Evolutionary conservation across 2,797 vertebrate species (phyloP), one percentile per base, ranked within the genome.

Genomic region (Antrozous pallidus): DNA sequence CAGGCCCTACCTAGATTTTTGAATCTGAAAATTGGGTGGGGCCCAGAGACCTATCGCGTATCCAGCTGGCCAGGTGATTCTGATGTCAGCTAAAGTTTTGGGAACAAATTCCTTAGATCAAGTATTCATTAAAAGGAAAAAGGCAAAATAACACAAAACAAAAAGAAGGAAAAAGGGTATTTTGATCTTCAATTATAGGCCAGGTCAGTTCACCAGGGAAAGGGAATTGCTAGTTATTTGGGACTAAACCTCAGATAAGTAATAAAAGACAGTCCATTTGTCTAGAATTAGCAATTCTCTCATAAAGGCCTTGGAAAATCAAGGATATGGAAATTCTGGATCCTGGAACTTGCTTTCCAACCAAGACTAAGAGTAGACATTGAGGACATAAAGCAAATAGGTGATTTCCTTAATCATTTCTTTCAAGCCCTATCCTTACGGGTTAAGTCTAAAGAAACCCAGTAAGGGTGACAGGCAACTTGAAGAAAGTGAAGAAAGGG

Each of bases 371-470:
- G 38, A 61, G 45, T 83, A 69, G 73, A 47, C 28, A 78, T 4
- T 3, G 31, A 83, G 13, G 67, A 2, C 28, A 4, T 78, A 31
- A 90, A 80, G 14, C 26, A 91, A 54, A 82, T 5, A 17, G 6
- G 7, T 56, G 80, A 85, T 77, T 84, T 75, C 45, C 54, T 77
- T 63, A 80, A 40, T 33, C 12, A 63, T 87, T 47, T 65, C 83
- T 84, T 93, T 74, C 63, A 69, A 88, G 69, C 26, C 36, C 71
- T 10, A 69, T 31, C 40, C 8, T 93, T 51, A 36, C 71, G 26
- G 16, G 63, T 86, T 91, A 78, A 93, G 22, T 73, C 54, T 90
- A 22, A 88, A 86, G 40, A 74, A 85, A 24, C 40, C 61, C 91
- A 36, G 51, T 73, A 61, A 31, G 42, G 56, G 4, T 67, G 38